Evolutionary conservation across 2,888 invertebrate species (phyloP).

Genomic region (Piscicola geometra): DNA sequence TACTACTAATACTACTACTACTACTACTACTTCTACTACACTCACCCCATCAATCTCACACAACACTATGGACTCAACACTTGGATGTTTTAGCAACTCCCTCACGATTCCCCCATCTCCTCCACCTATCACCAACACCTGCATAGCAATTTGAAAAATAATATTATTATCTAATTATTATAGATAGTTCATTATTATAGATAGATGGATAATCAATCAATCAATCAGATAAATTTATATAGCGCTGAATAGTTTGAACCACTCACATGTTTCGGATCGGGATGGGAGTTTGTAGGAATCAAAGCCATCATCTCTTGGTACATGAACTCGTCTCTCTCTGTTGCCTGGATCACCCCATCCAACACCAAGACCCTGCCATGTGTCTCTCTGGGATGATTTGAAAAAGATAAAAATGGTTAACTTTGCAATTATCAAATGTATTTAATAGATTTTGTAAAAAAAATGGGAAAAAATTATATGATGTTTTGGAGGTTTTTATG

Average conservation of each 20-base stretch:
- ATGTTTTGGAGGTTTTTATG: neutral
- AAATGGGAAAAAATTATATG: neutral
- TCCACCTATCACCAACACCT: conserved; percentile 88
- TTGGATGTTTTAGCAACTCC: conserved; percentile 86
- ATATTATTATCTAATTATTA: too few relatives aligned
- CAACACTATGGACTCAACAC: conserved; percentile 76
- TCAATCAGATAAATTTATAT: too few relatives aligned
- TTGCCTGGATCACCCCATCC: conserved; percentile 94
- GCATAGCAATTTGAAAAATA: neutral
- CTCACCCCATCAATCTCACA: conserved; percentile 85
- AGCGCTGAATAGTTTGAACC: conserved; percentile 64
- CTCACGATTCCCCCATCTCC: conserved; percentile 96
- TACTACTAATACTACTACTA: neutral
- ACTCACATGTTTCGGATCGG: conserved; percentile 74
- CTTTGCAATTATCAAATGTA: neutral
- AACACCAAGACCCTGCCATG: conserved; percentile 82
- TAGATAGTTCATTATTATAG: too few relatives aligned
- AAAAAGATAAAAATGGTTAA: neutral
- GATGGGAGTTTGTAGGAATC: conserved; percentile 83
- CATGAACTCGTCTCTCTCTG: conserved; percentile 89
- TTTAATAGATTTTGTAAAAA: neutral
- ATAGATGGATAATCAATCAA: too few relatives aligned
- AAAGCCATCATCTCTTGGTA: conserved; percentile 98
- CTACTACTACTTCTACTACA: neutral
- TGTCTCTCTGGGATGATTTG: conserved; percentile 29